These are phyloP conservation scores for Boloria euphrosyne DNA, from an alignment of 2,888 invertebrate genomes.

Conservation along the genomic window DNA sequence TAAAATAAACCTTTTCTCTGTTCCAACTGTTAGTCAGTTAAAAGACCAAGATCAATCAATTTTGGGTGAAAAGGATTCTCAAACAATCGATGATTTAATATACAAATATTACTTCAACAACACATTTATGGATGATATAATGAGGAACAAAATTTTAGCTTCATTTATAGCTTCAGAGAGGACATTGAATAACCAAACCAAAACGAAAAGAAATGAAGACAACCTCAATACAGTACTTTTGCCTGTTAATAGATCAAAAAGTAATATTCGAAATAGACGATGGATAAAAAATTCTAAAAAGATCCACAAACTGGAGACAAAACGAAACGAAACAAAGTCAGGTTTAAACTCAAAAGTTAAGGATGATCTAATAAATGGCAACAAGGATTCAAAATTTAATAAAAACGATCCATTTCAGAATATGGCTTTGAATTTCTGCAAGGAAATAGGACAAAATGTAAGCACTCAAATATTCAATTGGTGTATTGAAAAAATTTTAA, in stretches of 20 bases:
- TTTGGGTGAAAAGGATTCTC: slow-evolving; percentile 67
- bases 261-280: slow-evolving; percentile 52
- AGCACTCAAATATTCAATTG: slow-evolving; percentile 58
- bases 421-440: slow-evolving; percentile 70
- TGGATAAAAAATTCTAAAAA: slow-evolving; percentile 53
- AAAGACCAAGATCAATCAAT: slow-evolving; percentile 62
- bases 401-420: slow-evolving; percentile 55
- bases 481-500: slow-evolving; percentile 70
- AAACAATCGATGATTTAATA: slow-evolving; percentile 68
- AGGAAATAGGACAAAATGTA: slow-evolving; percentile 61
- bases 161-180: slow-evolving; percentile 46
- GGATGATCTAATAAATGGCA: background rate
- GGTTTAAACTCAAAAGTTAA: background rate
- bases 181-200: slow-evolving; percentile 42
- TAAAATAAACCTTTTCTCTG: slow-evolving; percentile 69
- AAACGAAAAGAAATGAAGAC: slow-evolving; percentile 57
- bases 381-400: slow-evolving; percentile 42
- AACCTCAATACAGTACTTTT: slow-evolving; percentile 52
- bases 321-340: slow-evolving; percentile 2
- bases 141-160: slow-evolving; percentile 62
- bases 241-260: slow-evolving; percentile 50
- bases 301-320: slow-evolving; percentile 8
- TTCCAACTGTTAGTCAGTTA: slow-evolving; percentile 53
- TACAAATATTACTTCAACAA: slow-evolving; percentile 77
- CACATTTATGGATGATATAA: slow-evolving; percentile 68